Evolutionary conservation across 2,113 vertebrate species (phyloP).

Genomic region (Enhydra lutris): DNA sequence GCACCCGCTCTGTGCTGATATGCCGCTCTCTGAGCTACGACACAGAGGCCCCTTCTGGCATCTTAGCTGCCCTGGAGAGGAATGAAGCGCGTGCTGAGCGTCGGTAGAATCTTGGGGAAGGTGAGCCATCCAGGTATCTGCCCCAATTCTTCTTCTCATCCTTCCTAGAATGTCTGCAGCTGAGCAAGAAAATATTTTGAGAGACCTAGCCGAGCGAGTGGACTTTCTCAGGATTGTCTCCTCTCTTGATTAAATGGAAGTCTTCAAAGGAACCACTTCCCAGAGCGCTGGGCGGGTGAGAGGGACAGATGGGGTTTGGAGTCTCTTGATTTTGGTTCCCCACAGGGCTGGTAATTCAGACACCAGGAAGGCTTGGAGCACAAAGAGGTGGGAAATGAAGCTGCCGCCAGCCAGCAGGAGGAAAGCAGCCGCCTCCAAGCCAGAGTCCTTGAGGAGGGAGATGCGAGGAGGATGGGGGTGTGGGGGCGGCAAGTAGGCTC

Average conservation of each 20-base stretch:
- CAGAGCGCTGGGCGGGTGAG: not conserved
- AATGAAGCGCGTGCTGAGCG: not conserved
- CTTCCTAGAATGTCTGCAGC: not conserved
- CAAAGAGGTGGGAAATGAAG: not conserved
- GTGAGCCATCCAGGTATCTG: not conserved
- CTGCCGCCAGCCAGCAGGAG: not conserved
- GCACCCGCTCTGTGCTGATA: not conserved
- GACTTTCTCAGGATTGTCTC: not conserved
- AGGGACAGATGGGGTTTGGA: not conserved
- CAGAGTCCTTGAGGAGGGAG: not conserved
- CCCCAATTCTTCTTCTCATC: not conserved
- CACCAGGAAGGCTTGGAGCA: not conserved
- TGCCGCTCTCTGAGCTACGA: rapidly evolving
- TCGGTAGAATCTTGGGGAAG: not conserved
- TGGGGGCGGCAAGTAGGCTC: rapidly evolving
- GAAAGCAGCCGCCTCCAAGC: rapidly evolving
- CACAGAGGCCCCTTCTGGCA: not conserved
- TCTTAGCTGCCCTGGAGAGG: not conserved
- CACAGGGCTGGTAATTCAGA: not conserved
- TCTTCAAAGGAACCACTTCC: not conserved
- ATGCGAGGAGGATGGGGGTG: rapidly evolving
- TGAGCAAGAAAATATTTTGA: not conserved
- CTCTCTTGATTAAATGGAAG: not conserved
- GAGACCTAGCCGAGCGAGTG: not conserved
- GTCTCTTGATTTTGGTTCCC: not conserved